phyloP scores from a whole-genome alignment of 1,140 invertebrate genomes.

The Leptonema lineaticorne region DNA sequence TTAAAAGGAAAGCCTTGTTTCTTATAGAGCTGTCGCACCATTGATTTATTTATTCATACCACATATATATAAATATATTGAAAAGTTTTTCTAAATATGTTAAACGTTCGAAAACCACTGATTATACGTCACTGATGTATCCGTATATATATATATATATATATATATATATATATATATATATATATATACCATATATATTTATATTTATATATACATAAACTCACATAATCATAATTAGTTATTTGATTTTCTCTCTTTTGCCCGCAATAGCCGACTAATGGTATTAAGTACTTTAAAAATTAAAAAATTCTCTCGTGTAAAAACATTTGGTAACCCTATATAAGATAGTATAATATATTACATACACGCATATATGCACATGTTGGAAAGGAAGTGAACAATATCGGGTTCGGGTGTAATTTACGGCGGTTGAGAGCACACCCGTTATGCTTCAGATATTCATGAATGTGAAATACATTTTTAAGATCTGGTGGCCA shows the following conservation, averaged over 20 bases:
- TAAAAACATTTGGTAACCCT: slow-evolving; percentile 17
- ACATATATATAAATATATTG: no score
- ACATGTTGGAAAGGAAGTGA: slow-evolving; percentile 14
- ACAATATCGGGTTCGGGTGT: slow-evolving; percentile 21
- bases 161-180: no score
- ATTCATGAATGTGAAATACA: slow-evolving; percentile 34
- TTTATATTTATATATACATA: neutral
- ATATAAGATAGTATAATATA: neutral
- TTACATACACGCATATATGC: no score
- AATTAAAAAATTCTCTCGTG: slow-evolving; percentile 17
- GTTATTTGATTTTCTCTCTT: neutral
- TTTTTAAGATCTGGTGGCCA: slow-evolving; percentile 29
- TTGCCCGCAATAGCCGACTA: neutral
- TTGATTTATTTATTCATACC: no score
- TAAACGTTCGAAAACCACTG: no score
- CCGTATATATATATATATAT: no score
- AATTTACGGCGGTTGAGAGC: slow-evolving; percentile 20
- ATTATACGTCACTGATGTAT: no score
- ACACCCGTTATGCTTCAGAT: slow-evolving; percentile 28
- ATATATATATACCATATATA: neutral
- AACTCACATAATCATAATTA: neutral
- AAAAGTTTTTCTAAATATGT: no score
- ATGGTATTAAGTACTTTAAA: neutral
- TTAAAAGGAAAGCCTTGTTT: no score
- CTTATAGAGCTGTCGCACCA: no score